These are phyloP conservation scores for Anastrepha obliqua DNA, from an alignment of 1,140 invertebrate species.

Conservation along the genomic window DNA sequence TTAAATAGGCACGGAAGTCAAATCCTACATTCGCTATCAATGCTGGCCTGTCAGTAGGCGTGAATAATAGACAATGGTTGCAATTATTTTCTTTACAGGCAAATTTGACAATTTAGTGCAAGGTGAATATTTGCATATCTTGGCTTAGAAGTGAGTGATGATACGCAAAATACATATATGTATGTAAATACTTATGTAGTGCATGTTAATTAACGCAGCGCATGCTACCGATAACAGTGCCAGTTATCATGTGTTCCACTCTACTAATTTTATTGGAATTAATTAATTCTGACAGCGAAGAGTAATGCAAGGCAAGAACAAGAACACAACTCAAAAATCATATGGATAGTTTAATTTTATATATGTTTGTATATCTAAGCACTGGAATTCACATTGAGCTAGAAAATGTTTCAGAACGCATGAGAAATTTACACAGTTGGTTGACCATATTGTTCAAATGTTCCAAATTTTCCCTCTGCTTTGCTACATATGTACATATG, in stretches of 20 bases:
- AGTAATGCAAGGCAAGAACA: background rate
- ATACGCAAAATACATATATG: background rate
- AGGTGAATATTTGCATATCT: conserved; percentile 5
- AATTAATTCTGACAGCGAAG: conserved; percentile 3
- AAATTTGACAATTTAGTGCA: conserved; percentile 3
- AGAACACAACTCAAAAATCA: no score
- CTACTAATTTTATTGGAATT: conserved; percentile 20
- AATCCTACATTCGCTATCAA: conserved; percentile 24
- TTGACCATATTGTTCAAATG: no score
- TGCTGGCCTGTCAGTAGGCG: background rate
- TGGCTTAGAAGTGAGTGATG: background rate
- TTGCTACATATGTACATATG: no score
- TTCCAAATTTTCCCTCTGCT: no score
- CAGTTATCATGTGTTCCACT: background rate
- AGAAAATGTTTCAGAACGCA: no score
- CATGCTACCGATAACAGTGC: background rate
- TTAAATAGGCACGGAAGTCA: conserved; percentile 33
- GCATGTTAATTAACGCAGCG: background rate
- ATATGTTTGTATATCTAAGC: no score
- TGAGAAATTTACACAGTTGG: no score
- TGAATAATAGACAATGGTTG: background rate
- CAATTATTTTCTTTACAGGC: background rate
- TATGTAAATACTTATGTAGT: background rate
- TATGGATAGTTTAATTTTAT: no score
- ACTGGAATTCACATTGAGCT: no score